Evolutionary conservation across 1,140 invertebrate species (phyloP), one percentile per base, ranked within the genome.

Genomic region (Pseudachorutes palmiensis): DNA sequence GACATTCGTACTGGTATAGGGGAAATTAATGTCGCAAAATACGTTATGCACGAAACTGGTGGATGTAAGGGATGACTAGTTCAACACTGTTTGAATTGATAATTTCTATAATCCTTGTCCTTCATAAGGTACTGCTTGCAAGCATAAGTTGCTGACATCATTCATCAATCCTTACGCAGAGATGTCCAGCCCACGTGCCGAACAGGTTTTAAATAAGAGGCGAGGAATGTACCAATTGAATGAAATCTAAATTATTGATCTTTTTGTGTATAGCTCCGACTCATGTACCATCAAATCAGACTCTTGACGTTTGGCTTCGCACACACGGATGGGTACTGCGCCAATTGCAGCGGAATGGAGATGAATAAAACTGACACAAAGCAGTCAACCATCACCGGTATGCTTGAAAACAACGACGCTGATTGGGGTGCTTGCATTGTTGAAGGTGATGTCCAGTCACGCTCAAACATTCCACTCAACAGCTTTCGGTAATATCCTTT

Each of bases 381-480:
- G 24, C 12, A 55, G 24, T 55, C 51, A 22, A 22, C 51, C 14
- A 5, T 55, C 9, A 5, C 12, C 5, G 24, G 51, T 19, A 55
- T 22, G 33, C 41, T 63, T 63, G n/a, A 33, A 63, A 63, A 31
- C 33, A 51, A 16, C 5, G 36, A 24, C 22, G 48, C 5, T 3
- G 45, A 55, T 26, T 64, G 62, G 62, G 62, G 62, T 24, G 36
- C 62, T 24, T 64, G 62, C 30, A 26, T 64, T 22, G 62, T 64
- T 26, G 62, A 64, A 30, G 62, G 62, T 26, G 48, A 48, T 55
- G 16, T 64, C 14, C 48, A 28, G 24, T 41, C 41, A 12, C 22
- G 22, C 22, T 64, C 62, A 3, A 48, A 48, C 19, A 64, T 64
- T 48, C 62, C 62, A 24, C 36, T 64, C 24, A 64, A 64, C 45